Conservation (phyloP, 2,113 vertebrate species). For the Ceyx melanurus region DNA sequence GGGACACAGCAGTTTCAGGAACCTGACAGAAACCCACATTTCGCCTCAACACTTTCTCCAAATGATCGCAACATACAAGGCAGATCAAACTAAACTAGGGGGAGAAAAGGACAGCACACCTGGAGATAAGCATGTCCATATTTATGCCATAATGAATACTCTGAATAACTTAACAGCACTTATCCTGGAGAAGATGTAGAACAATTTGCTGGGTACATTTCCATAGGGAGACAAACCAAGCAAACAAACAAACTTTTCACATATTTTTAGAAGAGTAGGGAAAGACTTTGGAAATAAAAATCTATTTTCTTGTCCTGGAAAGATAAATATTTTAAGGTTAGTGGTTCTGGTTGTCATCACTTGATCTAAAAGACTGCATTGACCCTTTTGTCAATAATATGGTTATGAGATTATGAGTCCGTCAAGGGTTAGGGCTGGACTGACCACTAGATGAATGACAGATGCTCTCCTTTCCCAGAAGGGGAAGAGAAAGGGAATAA, state of each 20-base stretch:
- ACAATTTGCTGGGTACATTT: background rate
- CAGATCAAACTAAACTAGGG: background rate
- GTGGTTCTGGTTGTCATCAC: background rate
- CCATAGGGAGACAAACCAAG: background rate
- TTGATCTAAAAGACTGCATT: background rate
- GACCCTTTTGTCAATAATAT: background rate
- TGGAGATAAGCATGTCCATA: background rate
- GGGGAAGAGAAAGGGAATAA: background rate
- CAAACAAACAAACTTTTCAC: background rate
- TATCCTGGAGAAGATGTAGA: background rate
- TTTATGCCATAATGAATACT: background rate
- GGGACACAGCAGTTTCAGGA: background rate
- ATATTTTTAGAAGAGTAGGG: background rate
- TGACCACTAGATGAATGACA: background rate
- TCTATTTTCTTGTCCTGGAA: background rate
- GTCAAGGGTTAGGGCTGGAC: background rate
- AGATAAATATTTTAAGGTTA: background rate
- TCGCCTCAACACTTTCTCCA: background rate
- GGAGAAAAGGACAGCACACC: background rate
- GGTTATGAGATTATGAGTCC: background rate
- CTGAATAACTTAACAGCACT: background rate
- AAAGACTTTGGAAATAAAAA: background rate
- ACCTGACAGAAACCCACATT: background rate
- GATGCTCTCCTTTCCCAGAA: background rate
- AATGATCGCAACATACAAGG: background rate